Conservation (phyloP, 2,797 vertebrate genomes). For the Onychomys arenicola region DNA sequence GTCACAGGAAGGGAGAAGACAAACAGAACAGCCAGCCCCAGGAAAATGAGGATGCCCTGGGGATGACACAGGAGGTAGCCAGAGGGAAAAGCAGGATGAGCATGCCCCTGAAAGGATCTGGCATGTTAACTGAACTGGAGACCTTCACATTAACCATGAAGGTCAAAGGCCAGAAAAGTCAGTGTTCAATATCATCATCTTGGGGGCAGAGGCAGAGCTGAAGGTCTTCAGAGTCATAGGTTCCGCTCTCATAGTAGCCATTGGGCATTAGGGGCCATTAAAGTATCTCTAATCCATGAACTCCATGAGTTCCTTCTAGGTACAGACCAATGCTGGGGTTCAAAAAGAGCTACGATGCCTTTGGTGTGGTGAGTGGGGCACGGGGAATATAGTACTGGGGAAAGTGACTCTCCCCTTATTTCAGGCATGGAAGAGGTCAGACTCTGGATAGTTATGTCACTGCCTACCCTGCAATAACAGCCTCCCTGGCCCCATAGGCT, state of each 20-base stretch:
- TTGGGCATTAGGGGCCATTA: background rate
- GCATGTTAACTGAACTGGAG: background rate
- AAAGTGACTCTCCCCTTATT: background rate
- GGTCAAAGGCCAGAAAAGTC: background rate
- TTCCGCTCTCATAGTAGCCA: background rate
- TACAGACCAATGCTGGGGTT: background rate
- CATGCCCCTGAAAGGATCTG: background rate
- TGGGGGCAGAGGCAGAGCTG: background rate
- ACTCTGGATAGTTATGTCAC: background rate
- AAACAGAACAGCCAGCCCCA: background rate
- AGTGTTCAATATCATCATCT: background rate
- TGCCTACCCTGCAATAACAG: background rate
- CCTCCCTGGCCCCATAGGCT: background rate
- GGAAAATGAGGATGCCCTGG: background rate
- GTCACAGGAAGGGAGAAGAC: background rate
- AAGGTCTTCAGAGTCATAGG: background rate
- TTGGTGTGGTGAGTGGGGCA: background rate
- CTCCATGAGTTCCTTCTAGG: background rate
- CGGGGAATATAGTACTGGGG: constrained; percentile 3
- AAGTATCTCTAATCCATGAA: background rate
- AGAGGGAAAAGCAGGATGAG: background rate
- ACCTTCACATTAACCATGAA: background rate
- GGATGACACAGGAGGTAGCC: background rate
- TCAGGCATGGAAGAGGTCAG: background rate
- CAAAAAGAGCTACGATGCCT: background rate